Evolutionary conservation across 2,888 invertebrate species (phyloP), one percentile per base, ranked within the genome.

Genomic region (Steromphala cineraria): DNA sequence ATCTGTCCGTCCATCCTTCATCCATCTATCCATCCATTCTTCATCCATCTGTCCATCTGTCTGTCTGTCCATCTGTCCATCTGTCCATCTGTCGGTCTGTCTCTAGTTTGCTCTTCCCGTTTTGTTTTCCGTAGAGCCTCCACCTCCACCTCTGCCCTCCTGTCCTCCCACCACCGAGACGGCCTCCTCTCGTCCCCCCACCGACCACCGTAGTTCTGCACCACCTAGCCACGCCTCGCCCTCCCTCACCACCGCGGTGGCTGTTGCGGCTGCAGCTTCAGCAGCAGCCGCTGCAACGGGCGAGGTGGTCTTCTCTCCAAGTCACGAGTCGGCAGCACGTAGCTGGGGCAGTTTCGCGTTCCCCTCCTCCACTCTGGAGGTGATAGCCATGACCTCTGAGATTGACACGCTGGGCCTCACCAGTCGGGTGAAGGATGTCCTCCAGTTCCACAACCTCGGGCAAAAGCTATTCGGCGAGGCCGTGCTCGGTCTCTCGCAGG

Each of bases 391-490:
- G 67, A 98, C 98, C 13, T 98, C 98, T 90, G 98, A 98, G 93
- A 95, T 99, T 85, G 99, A 99, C 94, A 99, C 99, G 0, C 98
- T 98, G 92, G 96, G 96, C 24, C 98, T 99, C 89, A 99, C 99
- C 1, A 98, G 98, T 10, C 97, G 98, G 94, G 98, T 99, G 92
- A 99, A 99, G 93, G 99, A 99, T 93, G 98, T 98, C 0, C 95
- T 99, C 13, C 95, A 99, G 78, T 98, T 98, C 55, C 98, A 99
- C 93, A 99, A 99, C 92, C 98, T 99, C 87, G 99, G 99, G 2
- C 99, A 99, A 94, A 99, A 99, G 95, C 95, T 96, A 92, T 99
- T 99, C 91, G 99, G 99, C 13, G 99, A 99, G 94, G 98, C 98
- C 0, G 98, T 99, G 3, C 95, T 99, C 17, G 99, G 98, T 0